Evolutionary conservation across 2,888 invertebrate species (phyloP).

Genomic region (Cheilosia impressa): DNA sequence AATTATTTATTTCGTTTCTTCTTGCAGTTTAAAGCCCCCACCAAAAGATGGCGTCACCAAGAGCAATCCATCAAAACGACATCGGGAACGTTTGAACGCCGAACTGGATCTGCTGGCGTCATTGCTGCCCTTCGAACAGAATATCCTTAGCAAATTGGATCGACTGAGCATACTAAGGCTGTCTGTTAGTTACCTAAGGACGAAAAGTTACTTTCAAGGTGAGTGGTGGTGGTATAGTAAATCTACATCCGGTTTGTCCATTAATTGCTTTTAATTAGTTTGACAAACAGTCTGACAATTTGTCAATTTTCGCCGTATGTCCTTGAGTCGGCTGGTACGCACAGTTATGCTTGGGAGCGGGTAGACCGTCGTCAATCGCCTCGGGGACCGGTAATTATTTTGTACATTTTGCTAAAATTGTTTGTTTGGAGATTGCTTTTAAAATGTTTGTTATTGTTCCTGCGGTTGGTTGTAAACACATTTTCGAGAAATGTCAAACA

Average conservation of each 20-base stretch:
- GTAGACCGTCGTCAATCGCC: too few species aligned
- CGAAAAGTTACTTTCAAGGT: conserved; percentile 99
- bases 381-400: conserved; percentile 42
- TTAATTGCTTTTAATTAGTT: conserved; percentile 70
- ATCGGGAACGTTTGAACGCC: conserved; percentile 98
- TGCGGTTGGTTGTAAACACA: conserved; percentile 38
- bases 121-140: conserved; percentile 97
- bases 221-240: conserved; percentile 80
- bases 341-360: neutral
- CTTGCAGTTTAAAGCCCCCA: conserved; percentile 95
- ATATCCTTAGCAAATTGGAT: conserved; percentile 98
- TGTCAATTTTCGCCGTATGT: conserved; percentile 43
- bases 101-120: conserved; percentile 98
- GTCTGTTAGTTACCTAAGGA: conserved; percentile 98
- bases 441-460: conserved; percentile 9
- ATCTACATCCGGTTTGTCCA: conserved; percentile 55
- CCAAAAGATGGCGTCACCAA: conserved; percentile 97
- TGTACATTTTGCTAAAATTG: conserved; percentile 60
- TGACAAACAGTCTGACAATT: conserved; percentile 66
- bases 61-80: conserved; percentile 99
- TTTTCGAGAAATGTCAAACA: conserved; percentile 50
- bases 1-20: conserved; percentile 46
- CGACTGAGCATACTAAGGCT: conserved; percentile 98
- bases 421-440: conserved; percentile 54
- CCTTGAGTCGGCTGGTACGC: neutral